These are phyloP conservation scores for Sipha maydis DNA, from an alignment of 2,888 invertebrate genomes.

Conservation along the genomic window DNA sequence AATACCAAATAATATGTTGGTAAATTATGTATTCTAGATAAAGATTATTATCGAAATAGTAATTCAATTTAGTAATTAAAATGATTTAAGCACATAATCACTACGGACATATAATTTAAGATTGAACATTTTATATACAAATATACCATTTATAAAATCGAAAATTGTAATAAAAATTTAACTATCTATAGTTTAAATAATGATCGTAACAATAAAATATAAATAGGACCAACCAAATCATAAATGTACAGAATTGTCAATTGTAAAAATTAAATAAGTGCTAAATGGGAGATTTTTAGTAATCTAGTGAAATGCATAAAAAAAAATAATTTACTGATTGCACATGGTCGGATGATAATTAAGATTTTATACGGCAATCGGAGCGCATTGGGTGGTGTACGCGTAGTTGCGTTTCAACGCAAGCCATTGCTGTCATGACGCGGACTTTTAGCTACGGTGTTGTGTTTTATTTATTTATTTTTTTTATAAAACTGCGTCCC, in stretches of 20 bases:
- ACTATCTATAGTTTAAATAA: neutral
- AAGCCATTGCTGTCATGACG: too few relatives aligned
- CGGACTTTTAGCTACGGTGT: neutral
- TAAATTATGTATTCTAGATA: neutral
- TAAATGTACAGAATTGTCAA: neutral
- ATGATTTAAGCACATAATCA: neutral
- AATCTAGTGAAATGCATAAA: too few relatives aligned
- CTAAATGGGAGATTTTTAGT: too few relatives aligned
- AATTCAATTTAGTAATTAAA: neutral
- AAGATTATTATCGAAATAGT: slow-evolving; percentile 8
- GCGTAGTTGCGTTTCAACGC: too few relatives aligned
- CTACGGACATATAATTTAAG: neutral
- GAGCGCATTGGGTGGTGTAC: too few relatives aligned
- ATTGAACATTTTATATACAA: neutral
- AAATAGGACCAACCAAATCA: neutral
- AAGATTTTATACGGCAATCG: too few relatives aligned
- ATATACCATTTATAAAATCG: neutral
- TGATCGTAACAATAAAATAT: neutral
- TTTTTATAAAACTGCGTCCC: neutral
- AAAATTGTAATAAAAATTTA: neutral
- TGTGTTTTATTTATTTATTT: neutral
- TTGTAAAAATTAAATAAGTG: too few relatives aligned
- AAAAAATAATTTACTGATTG: too few relatives aligned
- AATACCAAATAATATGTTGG: neutral
- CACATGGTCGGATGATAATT: too few relatives aligned